Evolutionary conservation across 2,113 vertebrate genomes (phyloP), one percentile per base, ranked within the genome.

Genomic region (Lophochroa leadbeateri): DNA sequence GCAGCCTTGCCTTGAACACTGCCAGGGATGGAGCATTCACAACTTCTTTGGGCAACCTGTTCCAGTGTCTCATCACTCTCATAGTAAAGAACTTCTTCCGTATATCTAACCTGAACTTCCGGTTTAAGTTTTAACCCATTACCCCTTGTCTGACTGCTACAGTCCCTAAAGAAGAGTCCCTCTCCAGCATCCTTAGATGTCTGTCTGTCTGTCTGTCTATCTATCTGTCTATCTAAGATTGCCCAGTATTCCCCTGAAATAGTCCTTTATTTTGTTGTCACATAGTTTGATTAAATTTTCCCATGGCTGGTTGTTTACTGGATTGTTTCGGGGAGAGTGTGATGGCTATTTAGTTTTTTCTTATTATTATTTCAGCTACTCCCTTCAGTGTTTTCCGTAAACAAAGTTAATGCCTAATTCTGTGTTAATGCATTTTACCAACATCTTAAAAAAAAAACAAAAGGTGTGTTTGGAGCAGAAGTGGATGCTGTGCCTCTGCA

Each of bases 251-350:
- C 27, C 29, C 11, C 9, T 82, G 15, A 67, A 91, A 86, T 47
- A 46, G 11, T 65, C 3, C 4, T 60, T 71, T 37, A 44, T 57
- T 63, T 53, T 72, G 17, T 55, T 85, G 10, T 29, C 47, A 5
- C 2, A 2, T 37, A 41, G 46, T 6, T 37, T 44, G 25, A 4
- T 64, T 8, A 72, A 3, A 4, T 39, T 46, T 83, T 13, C 10
- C 57, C 11, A 3, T 28, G 29, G 5, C 17, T 61, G 37, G 1
- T 63, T 49, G 46, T 21, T 88, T 65, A 39, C 5, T 21, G 8
- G 3, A 1, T 3, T 72, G 31, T 68, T 31, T 47, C 11, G 2
- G 4, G 7, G 7, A 28, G 3, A 50, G 9, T 39, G 4, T 9
- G 33, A n/a, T 33, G 5, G 31, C 15, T 70, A 13, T 75, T 81